Percentiles rank a stretch among this genome's conserved stretches.
Evolutionary conservation across 2,113 vertebrate genomes (phyloP).

Genomic region (Siphamia tubifer): DNA sequence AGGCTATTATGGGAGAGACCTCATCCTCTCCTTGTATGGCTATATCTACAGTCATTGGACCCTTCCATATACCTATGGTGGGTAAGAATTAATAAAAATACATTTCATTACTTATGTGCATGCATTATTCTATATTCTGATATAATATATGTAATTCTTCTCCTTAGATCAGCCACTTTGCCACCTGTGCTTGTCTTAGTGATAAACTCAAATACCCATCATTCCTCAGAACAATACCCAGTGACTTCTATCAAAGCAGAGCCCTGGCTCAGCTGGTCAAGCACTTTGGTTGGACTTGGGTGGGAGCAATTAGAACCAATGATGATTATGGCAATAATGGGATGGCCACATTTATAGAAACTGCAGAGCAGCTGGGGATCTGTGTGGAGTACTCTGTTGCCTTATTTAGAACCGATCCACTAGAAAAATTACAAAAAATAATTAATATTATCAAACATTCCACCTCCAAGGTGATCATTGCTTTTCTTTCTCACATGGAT

Average conservation of each 20-base stretch:
- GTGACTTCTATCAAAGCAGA: slow-evolving; percentile 73
- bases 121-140: background rate
- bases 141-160: no score
- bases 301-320: slow-evolving; percentile 68
- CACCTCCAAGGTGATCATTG: slow-evolving; percentile 69
- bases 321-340: slow-evolving; percentile 75
- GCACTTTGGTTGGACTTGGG: slow-evolving; percentile 74
- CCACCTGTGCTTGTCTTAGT: slow-evolving; percentile 76
- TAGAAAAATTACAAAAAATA: slow-evolving; percentile 57
- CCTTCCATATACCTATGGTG: slow-evolving; percentile 17
- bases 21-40: slow-evolving; percentile 52
- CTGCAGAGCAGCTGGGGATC: slow-evolving; percentile 56
- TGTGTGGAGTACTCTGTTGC: slow-evolving; percentile 68
- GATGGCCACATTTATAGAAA: slow-evolving; percentile 65
- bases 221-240: slow-evolving; percentile 71
- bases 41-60: slow-evolving; percentile 56
- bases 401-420: slow-evolving; percentile 67
- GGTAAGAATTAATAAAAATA: no score
- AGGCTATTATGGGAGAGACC: slow-evolving; percentile 68
- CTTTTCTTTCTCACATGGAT: slow-evolving; percentile 67
- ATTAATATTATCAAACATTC: slow-evolving; percentile 69
- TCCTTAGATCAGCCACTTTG: slow-evolving; percentile 72
- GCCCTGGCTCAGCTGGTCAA: slow-evolving; percentile 66
- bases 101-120: no score
- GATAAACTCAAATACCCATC: slow-evolving; percentile 71